A percentile compares a stretch with the other conserved stretches of the same genome.
These are phyloP conservation scores for Euphydryas editha DNA, from an alignment of 2,888 invertebrate species.

Conservation along the genomic window DNA sequence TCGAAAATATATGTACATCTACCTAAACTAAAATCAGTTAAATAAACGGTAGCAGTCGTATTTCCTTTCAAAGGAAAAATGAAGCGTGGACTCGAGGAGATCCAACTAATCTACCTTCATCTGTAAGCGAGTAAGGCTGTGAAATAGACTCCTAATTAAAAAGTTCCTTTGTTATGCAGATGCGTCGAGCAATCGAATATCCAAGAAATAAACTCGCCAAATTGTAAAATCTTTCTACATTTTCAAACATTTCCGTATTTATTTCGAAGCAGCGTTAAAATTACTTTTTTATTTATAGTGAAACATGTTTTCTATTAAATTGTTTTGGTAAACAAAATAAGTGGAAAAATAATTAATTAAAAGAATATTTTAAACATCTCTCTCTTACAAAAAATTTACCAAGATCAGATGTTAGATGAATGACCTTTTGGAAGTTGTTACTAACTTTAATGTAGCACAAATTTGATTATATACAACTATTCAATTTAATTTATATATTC, in stretches of 20 bases:
- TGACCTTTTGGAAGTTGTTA: slow-evolving; percentile 27
- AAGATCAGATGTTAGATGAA: slow-evolving; percentile 9
- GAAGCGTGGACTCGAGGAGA: slow-evolving; percentile 39
- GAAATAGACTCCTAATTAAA: slow-evolving; percentile 48
- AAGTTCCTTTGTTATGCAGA: slow-evolving; percentile 48
- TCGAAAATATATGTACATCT: background rate
- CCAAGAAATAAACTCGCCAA: slow-evolving; percentile 17
- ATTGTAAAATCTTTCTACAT: background rate
- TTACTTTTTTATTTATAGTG: background rate
- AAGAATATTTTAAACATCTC: background rate
- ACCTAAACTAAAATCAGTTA: slow-evolving; percentile 12
- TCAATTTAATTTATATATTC: no score
- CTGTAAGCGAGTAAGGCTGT: slow-evolving; percentile 44
- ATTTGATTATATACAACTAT: slow-evolving; percentile 29
- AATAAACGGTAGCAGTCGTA: slow-evolving; percentile 28
- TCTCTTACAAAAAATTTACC: slow-evolving; percentile 6
- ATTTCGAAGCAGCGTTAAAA: background rate
- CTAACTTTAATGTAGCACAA: slow-evolving; percentile 28
- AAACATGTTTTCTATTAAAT: background rate
- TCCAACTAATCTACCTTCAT: slow-evolving; percentile 44
- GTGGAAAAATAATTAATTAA: background rate
- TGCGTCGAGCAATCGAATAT: slow-evolving; percentile 35
- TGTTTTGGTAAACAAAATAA: background rate
- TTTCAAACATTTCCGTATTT: slow-evolving; percentile 5
- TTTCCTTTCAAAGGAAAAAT: slow-evolving; percentile 42